Base-by-base conservation (phyloP, 2,113 vertebrate species). In the Elgaria multicarinata region DNA sequence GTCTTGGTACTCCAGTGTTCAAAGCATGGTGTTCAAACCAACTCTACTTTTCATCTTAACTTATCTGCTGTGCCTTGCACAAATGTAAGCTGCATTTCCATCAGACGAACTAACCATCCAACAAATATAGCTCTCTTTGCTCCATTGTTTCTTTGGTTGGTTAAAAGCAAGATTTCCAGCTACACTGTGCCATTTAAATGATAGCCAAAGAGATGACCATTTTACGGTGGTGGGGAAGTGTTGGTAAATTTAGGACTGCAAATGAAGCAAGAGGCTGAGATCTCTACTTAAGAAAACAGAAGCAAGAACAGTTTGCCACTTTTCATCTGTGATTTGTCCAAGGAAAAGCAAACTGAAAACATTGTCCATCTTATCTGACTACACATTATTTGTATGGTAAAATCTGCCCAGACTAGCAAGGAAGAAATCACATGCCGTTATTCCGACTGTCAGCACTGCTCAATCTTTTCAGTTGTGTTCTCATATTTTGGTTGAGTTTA, bases 181-280 rank as follows among this genome's bases (percentile, higher is more conserved):
- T 71, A 39, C 86, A 81, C 33, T 55, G 33, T 67, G 44, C 42
- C 86, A 71, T 75, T 58, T 69, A 87, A 67, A 80, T 87, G 69
- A 79, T n/a, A 53, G 33, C 64, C 33, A 80, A 55, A 24, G 33
- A 9, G 86, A 39, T 69, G 33, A 80, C 64, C 39, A n/a, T 55
- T 80, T 80, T 71, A 55, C 64, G 71, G 42, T 71, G 55, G 64
- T n/a, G 46, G 71, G 3, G 31, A 26, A 36, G 64, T 22, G n/a
- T 50, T 87, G 64, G 3, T 39, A 16, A 81, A 80, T 28, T 69
- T 80, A 22, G 26, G n/a, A 22, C 50, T 33, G 31, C 67, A 85
- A 85, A 79, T 72, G 77, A 71, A 86, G 50, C 50, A 46, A 79
- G 20, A 12, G 53, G 20, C 8, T 50, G 20, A 72, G 50, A 77